Conservation (phyloP, 2,888 invertebrate species). For the Amphipyra berbera region DNA sequence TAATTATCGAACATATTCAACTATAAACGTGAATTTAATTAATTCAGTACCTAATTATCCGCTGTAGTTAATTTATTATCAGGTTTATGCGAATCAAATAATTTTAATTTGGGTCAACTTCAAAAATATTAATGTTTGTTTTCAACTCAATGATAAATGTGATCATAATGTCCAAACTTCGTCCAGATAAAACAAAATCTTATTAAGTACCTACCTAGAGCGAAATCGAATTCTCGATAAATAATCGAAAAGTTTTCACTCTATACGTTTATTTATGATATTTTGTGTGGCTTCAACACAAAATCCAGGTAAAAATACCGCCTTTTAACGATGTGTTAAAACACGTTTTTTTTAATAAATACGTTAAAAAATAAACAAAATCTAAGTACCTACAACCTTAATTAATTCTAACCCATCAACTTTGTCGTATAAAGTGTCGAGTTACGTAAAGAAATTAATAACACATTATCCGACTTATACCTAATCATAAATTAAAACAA, state of each 20-base stretch:
- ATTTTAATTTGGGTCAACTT: no score
- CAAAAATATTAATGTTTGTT: no score
- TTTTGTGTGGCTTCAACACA: background rate
- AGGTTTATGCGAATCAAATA: no score
- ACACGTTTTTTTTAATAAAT: background rate
- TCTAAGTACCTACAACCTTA: background rate
- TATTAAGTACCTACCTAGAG: no score
- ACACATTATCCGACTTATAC: constrained; percentile 14
- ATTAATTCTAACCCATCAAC: constrained; percentile 1
- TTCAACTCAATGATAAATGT: background rate
- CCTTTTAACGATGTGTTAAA: background rate
- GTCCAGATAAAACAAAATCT: no score
- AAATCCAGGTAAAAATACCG: background rate
- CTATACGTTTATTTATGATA: background rate
- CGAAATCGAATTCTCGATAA: no score
- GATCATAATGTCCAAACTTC: background rate
- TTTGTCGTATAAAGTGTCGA: background rate
- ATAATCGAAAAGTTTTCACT: background rate
- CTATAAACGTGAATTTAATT: background rate
- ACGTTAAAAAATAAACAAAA: background rate
- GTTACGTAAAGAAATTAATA: background rate
- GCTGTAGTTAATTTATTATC: background rate
- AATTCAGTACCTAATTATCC: background rate
- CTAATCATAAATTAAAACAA: background rate
- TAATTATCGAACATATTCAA: no score